phyloP scores from a whole-genome alignment of 2,113 vertebrate species.

The Boulengeromyrus knoepffleri region DNA sequence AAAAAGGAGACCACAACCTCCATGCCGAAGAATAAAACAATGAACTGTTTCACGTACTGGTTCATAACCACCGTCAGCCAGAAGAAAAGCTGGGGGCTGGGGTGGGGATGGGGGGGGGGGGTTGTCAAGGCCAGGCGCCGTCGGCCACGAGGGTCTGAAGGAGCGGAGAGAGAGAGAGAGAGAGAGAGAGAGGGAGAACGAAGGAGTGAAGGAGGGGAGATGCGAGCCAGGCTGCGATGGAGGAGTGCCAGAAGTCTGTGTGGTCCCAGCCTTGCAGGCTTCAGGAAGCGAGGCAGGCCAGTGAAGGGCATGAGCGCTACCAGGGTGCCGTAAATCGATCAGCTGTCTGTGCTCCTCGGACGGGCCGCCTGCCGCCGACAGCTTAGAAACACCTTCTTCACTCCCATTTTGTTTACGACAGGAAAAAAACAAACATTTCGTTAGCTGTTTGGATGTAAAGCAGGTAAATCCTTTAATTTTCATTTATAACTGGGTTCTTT shows the following conservation, averaged over 20 bases:
- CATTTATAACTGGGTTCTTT: background rate
- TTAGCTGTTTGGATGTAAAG: background rate
- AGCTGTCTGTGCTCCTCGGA: background rate
- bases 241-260: constrained; percentile 68
- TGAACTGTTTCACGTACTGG: constrained; percentile 60
- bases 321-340: constrained; percentile 31
- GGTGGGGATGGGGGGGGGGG: background rate
- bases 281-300: constrained; percentile 61
- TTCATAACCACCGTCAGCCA: constrained; percentile 35
- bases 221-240: constrained; percentile 59
- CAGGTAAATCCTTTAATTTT: background rate
- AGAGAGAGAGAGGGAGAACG: background rate
- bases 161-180: background rate
- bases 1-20: constrained; percentile 36
- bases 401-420: background rate
- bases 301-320: constrained; percentile 45
- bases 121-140: constrained; percentile 40
- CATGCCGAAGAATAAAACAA: constrained; percentile 53
- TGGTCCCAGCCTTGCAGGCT: constrained; percentile 66
- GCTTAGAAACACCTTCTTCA: background rate
- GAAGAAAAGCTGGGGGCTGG: background rate
- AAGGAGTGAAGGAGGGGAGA: background rate
- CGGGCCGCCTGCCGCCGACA: background rate
- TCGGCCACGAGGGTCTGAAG: constrained; percentile 42
- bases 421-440: background rate